Percentiles rank a stretch among this genome's conserved stretches.
Evolutionary conservation across 2,113 vertebrate genomes (phyloP).

Genomic region (Corvus cornix): DNA sequence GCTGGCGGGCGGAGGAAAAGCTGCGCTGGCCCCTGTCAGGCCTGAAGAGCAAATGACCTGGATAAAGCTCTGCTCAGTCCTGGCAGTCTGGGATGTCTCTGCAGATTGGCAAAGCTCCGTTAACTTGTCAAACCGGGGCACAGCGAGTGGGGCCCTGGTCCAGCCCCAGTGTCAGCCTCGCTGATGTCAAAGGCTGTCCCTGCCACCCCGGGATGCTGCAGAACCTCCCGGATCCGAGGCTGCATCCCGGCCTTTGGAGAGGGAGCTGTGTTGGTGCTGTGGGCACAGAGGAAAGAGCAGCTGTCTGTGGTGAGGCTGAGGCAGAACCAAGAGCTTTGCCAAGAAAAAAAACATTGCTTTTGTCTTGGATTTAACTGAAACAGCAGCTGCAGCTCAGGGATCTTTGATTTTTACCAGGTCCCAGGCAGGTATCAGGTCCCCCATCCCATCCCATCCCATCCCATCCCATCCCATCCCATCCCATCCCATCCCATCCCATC

Average conservation of each 20-base stretch:
- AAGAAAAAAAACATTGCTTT: not conserved
- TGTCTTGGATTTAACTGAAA: not conserved
- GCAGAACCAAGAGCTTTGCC: not conserved
- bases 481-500: not conserved
- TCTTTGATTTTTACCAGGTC: not conserved
- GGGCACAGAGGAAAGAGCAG: not conserved
- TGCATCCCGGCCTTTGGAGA: not conserved
- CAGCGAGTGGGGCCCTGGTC: not conserved
- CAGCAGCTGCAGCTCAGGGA: not conserved
- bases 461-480: not conserved
- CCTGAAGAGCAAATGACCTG: not conserved
- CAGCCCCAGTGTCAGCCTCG: not conserved
- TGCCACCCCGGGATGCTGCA: accelerated
- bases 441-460: not conserved
- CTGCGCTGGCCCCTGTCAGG: not conserved
- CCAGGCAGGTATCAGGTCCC: not conserved
- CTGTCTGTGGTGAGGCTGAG: not conserved
- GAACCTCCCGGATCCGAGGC: accelerated
- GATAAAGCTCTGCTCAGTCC: not conserved
- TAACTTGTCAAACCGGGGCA: not conserved
- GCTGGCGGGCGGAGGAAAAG: not conserved
- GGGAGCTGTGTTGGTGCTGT: not conserved
- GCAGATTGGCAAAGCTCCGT: not conserved
- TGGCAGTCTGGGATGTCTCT: not conserved
- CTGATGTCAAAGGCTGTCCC: not conserved